Evolutionary conservation across 2,113 vertebrate genomes (phyloP).

Genomic region (Ptilonorhynchus violaceus): DNA sequence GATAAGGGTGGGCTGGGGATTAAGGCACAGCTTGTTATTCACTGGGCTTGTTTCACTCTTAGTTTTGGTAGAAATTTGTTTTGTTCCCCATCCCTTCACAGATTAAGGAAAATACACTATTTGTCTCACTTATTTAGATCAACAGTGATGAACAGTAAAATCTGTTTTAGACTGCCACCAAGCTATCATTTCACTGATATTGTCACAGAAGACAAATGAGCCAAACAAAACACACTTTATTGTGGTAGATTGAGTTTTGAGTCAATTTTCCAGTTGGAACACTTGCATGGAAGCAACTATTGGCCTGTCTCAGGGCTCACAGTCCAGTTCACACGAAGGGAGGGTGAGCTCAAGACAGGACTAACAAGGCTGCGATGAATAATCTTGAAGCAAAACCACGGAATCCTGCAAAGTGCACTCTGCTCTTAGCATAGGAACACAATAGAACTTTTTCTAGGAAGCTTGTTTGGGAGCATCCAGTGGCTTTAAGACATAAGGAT

Average conservation of each 20-base stretch:
- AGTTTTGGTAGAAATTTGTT: neutral
- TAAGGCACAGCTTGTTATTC: neutral
- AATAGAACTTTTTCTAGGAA: neutral
- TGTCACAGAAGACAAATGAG: neutral
- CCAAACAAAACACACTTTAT: neutral
- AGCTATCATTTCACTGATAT: neutral
- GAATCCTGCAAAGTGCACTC: neutral
- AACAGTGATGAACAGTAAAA: neutral
- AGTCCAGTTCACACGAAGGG: neutral
- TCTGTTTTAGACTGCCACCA: neutral
- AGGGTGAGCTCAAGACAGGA: neutral
- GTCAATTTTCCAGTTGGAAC: slow-evolving; percentile 48
- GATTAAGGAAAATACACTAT: neutral
- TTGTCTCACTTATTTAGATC: neutral
- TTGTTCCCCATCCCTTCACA: neutral
- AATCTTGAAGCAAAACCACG: neutral
- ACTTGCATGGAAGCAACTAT: neutral
- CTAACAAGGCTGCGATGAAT: neutral
- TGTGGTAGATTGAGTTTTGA: neutral
- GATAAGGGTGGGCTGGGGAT: neutral
- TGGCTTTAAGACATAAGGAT: neutral
- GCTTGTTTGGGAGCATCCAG: neutral
- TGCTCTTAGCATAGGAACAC: neutral
- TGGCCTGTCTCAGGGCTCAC: neutral
- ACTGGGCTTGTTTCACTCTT: neutral